Evolutionary conservation across 2,797 vertebrate genomes (phyloP), one percentile per base, ranked within the genome.

Genomic region (Enteromius anoplus): DNA sequence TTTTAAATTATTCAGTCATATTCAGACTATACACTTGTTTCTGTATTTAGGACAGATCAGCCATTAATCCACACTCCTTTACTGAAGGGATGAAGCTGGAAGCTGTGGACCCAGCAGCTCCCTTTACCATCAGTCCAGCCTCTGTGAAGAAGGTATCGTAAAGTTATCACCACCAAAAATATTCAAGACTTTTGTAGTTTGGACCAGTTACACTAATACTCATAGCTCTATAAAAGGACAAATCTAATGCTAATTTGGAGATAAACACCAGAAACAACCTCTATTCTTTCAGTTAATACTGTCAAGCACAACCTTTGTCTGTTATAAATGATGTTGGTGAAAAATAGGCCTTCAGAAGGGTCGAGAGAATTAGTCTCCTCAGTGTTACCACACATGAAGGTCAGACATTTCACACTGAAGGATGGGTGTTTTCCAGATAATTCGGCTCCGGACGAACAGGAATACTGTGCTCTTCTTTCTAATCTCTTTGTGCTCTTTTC

Each of bases 31-130:
- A 34, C 21, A 62, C 55, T 49, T 85, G 62, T 76, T 21, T 89
- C 68, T 91, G 10, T 81, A 90, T 85, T 93, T 89, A 99, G 98
- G 97, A 98, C 87, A 96, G 96, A 85, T 95, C 94, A 82, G 85
- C 93, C 85, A 91, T 98, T 3, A 89, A 92, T 66, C 85, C 92
- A 78, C 98, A 99, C 91, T 94, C 95, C 0, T 98, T 99, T 88
- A 95, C 95, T 85, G 93, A 95, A 90, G 96, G 96, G 73, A 98
- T 99, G 97, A 99, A 99, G 92, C 91, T 99, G 83, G 98, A 99
- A 92, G 97, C 97, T 80, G 94, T 99, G 86, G 96, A 99, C 89
- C 96, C 96, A 2, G 83, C 89, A 88, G 94, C 96, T 91, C 97
- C 98, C n/a, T 97, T 97, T 92, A 95, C 93, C 77, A 97, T 99